phyloP scores from a whole-genome alignment of 2,888 invertebrate species.

The Drosophila fulvimacula region DNA sequence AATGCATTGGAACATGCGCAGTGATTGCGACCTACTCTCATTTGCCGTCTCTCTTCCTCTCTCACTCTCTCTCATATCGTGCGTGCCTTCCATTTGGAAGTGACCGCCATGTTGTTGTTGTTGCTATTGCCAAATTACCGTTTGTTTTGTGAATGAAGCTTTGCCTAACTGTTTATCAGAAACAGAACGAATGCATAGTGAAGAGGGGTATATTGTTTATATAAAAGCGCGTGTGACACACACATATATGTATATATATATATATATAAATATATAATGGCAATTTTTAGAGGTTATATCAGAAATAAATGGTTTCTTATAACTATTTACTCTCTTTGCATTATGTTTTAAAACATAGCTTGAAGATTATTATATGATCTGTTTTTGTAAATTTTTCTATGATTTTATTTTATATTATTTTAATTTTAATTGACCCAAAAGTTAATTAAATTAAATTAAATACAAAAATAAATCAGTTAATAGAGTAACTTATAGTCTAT shows the following conservation, averaged over 20 bases:
- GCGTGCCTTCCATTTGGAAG: constrained; percentile 11
- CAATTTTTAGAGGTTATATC: too few relatives aligned
- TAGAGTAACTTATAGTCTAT: too few relatives aligned
- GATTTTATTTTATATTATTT: too few relatives aligned
- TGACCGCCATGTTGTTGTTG: constrained; percentile 1
- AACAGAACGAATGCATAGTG: not conserved
- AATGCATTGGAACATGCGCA: constrained; percentile 71
- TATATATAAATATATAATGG: too few relatives aligned
- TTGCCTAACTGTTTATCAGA: constrained; percentile 15
- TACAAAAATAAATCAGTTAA: too few relatives aligned
- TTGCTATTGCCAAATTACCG: constrained; percentile 38
- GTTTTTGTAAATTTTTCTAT: too few relatives aligned
- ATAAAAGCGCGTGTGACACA: not conserved
- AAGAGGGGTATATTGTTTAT: not conserved
- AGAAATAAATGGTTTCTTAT: not conserved
- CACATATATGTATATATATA: too few relatives aligned
- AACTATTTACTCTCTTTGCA: not conserved
- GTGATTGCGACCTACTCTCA: constrained; percentile 33
- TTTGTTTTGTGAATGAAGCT: constrained; percentile 62
- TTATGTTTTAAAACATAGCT: too few relatives aligned
- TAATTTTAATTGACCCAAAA: too few relatives aligned
- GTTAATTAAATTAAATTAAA: too few relatives aligned
- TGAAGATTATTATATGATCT: too few relatives aligned
- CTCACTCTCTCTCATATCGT: not conserved
- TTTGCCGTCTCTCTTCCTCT: not conserved